Evolutionary conservation across 2,113 vertebrate genomes (phyloP), one percentile per base, ranked within the genome.

Genomic region (Actenoides hombroni): DNA sequence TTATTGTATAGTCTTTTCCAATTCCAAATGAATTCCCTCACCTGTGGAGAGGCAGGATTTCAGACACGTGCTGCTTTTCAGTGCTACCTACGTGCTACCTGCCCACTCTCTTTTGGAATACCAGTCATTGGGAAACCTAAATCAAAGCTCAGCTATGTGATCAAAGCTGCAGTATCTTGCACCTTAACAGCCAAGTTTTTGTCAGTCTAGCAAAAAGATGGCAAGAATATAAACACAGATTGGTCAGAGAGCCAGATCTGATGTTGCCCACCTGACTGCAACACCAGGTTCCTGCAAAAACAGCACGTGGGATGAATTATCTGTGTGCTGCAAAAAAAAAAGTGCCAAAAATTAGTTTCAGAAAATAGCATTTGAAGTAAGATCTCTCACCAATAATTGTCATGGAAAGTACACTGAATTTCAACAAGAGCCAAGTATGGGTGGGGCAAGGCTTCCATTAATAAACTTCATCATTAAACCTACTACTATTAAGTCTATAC

Each of bases 381-480:
- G 77, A 73, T 39, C 19, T 93, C 84, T 92, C 67, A 68, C 84
- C 67, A 95, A 83, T 75, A 94, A 91, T 44, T 91, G 23, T 37
- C 42, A 80, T 2, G 39, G 40, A 77, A 92, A 84, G 81, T 23
- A 86, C 23, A 42, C 3, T 31, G 75, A 93, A 83, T 69, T 94
- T 80, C 40, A 92, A 88, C 51, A 84, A n/a, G 29, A 86, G 53
- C n/a, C 31, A 79, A 78, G 51, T 6, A 26, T 74, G 59, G 81
- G 63, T 77, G 63, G 81, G 63, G 67, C 6, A 1, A 83, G 31
- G 54, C 54, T 91, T 85, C 49, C 37, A 65, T 79, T 91, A 92
- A 92, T 68, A 93, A 91, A 60, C 57, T 76, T 91, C 77, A 96
- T 85, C 67, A 67, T 65, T 83, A 90, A 61, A 88, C 88, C 90